Base-by-base conservation (phyloP, 2,888 invertebrate species). In the Sericinus montela region DNA sequence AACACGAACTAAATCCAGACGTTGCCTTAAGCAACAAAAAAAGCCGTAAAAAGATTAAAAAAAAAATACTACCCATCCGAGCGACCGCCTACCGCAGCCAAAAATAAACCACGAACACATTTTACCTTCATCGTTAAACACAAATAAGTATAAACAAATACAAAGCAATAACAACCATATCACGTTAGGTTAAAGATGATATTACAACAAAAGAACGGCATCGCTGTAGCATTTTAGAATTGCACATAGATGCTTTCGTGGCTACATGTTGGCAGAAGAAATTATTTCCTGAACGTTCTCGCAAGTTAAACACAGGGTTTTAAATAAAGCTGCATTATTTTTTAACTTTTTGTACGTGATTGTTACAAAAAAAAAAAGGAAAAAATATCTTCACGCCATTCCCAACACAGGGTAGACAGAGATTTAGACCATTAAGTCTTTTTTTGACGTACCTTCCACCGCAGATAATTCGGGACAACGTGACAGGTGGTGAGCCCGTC, bases 71-170 rank as follows among this genome's bases (percentile, higher is more conserved):
- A 66, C 74, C 72, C 80, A 81, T 75, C 74, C 71, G 75, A 80
- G 75, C 82, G 76, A 78, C 87, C 87, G 87, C 87, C 87, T 87
- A 87, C 87, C 87, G 83, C 86, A 86, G 84, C 75, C 83, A 85
- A 81, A 87, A 87, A 87, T 87, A 87, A 76, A 85, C 65, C 58
- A 76, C 62, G 63, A 73, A 10, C 32, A 9, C 53, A 63, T 60
- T 51, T 47, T 44, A 41, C 16, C 16, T 19, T 34, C 15, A 39
- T 13, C 32, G n/a, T 19, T 23, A 54, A 50, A 44, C 63, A 40
- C 38, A 40, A 13, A 36, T 35, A 40, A 30, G 10, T 16, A 19
- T 30, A 13, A n/a, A 42, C 13, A 44, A 10, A 10, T 11, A 14
- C 43, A 56, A 2, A 23, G 2, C 13, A 58, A 30, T 54, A 41